phyloP scores from a whole-genome alignment of 1,140 invertebrate genomes.

The Eubasilissa regina region DNA sequence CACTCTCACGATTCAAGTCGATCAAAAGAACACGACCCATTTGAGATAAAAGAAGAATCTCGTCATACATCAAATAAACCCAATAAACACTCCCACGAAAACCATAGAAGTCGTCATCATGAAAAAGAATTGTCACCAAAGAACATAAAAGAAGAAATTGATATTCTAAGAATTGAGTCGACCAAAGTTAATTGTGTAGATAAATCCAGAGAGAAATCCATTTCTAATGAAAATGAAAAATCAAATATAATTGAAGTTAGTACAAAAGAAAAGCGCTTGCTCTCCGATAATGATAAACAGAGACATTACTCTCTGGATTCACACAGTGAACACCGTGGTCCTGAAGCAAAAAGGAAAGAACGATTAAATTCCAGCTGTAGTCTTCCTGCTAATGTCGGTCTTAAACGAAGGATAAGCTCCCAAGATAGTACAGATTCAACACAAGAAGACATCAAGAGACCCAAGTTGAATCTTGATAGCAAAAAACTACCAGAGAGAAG shows the following conservation, averaged over 20 bases:
- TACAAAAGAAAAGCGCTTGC: slow-evolving; percentile 53
- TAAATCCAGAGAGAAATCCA: slow-evolving; percentile 41
- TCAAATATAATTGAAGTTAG: slow-evolving; percentile 31
- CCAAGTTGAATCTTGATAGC: slow-evolving; percentile 76
- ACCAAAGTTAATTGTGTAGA: slow-evolving; percentile 45
- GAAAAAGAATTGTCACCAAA: slow-evolving; percentile 57
- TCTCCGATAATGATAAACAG: slow-evolving; percentile 65
- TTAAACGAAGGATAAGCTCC: slow-evolving; percentile 83
- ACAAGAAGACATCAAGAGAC: slow-evolving; percentile 81
- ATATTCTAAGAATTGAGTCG: slow-evolving; percentile 5
- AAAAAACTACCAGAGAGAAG: slow-evolving; percentile 75
- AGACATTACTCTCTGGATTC: slow-evolving; percentile 71
- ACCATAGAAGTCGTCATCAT: slow-evolving; percentile 54
- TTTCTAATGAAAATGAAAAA: slow-evolving; percentile 44
- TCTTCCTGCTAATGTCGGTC: slow-evolving; percentile 77
- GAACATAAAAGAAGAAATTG: slow-evolving; percentile 53
- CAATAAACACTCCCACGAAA: slow-evolving; percentile 50
- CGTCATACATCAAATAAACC: slow-evolving; percentile 51
- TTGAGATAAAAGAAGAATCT: slow-evolving; percentile 67
- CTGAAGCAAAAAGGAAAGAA: slow-evolving; percentile 72
- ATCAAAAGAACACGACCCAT: slow-evolving; percentile 66
- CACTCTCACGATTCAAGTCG: slow-evolving; percentile 69
- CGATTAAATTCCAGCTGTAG: slow-evolving; percentile 74
- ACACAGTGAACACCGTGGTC: slow-evolving; percentile 61
- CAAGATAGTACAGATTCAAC: slow-evolving; percentile 79